Evolutionary conservation across 1,140 invertebrate species (phyloP), one percentile per base, ranked within the genome.

Genomic region (Glossosoma conforme): DNA sequence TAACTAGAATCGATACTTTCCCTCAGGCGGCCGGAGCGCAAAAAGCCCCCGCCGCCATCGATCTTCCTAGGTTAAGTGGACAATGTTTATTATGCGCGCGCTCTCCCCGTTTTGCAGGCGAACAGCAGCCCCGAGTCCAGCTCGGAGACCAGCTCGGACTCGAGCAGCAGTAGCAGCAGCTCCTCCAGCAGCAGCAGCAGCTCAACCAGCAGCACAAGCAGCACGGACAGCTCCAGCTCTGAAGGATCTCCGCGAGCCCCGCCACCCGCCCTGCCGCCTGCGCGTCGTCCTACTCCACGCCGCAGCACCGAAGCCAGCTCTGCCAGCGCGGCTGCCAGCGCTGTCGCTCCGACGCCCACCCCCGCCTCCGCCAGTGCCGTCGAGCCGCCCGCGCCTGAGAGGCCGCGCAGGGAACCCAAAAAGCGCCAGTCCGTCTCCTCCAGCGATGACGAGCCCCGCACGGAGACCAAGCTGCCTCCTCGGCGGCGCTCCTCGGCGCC

Each of bases 121-220:
- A 77, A 76, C 17, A 81, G 77, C 20, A 81, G 78, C 57, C 79
- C 79, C 11, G 80, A 81, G 60, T 81, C 79, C 25, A 80, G 80
- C 45, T 79, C 81, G 21, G 76, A 77, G 10, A 77, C 77, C n/a
- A 77, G 77, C 35, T 85, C 83, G 20, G 82, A 78, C 47, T 82
- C 82, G 1, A 84, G 81, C 19, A 82, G 78, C 56, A 84, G 82
- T 40, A 80, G 75, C n/a, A 82, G 80, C 49, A 80, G 81, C 36
- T 81, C 80, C 0, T 82, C 79, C 58, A 84, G 81, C 14, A 85
- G 84, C 0, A 84, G 84, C 40, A 81, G 82, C 0, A 83, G 79
- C 35, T 84, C 82, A n/a, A 82, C 81, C 10, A 85, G 82, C 56
- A 82, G 79, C 0, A 85, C 82, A 54, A 82, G 79, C 0, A 77